Evolutionary conservation across 1,140 invertebrate genomes (phyloP), one percentile per base, ranked within the genome.

Genomic region (Hyphantria cunea): DNA sequence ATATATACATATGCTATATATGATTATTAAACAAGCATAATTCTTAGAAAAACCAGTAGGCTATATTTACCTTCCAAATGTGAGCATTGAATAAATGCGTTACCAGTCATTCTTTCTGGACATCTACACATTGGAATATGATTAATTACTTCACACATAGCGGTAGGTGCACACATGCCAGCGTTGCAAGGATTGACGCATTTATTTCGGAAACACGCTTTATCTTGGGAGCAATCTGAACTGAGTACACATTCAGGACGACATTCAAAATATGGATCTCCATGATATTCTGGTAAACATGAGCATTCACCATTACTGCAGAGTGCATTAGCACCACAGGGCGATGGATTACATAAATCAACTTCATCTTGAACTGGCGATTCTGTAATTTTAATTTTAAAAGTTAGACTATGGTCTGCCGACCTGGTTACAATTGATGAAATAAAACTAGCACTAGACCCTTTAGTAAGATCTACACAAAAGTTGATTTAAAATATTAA

Each of bases 21-120:
- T 34, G 6, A 34, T 34, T 34, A 34, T 10, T 6, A 6, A 34
- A 6, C 33, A 34, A 6, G 10, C 33, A 34, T 6, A 6, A 47
- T 33, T 45, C 50, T 55, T 17, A 31, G 10, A 17, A 64, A 54
- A 34, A 52, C 1, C 17, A 25, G 17, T 25, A 25, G 17, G 1
- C 5, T 5, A 5, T 25, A 33, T 2, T 91, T 92, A 94, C 93
- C 88, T 90, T 92, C 87, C 74, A 92, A 73, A 15, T 78, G 70
- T 49, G 83, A 84, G 80, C 96, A 96, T 65, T 93, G 88, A 31
- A 93, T 80, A 69, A 96, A 96, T 39, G 96, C 95, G 92, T 97
- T 94, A 37, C 96, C 95, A 60, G 92, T 92, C 80, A 93, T 94
- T 58, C 93, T 92, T 53, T 91, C 72, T 14, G 92, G 91, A 77